Conservation (phyloP, 1,140 invertebrate species). For the Trichonephila clavipes region DNA sequence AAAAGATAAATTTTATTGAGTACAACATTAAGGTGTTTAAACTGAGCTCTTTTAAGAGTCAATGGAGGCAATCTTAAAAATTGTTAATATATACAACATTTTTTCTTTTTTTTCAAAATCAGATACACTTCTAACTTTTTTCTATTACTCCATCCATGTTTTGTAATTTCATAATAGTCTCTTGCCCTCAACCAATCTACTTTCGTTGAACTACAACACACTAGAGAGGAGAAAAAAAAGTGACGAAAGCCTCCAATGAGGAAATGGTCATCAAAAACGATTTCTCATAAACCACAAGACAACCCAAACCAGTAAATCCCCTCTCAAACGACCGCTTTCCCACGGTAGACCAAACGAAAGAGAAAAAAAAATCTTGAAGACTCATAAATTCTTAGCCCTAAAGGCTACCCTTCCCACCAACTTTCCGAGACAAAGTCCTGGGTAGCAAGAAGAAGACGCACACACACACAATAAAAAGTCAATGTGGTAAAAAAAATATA, state of each 20-base stretch:
- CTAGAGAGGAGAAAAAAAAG: not conserved
- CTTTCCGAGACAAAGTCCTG: not conserved
- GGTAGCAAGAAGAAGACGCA: not conserved
- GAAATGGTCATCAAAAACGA: constrained; percentile 35
- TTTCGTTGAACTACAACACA: too few relatives aligned
- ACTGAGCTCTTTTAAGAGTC: too few relatives aligned
- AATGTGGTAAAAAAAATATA: constrained; percentile 21
- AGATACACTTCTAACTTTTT: too few relatives aligned
- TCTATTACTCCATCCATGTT: not conserved
- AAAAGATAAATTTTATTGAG: too few relatives aligned
- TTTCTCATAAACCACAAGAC: constrained; percentile 70
- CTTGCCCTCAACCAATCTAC: not conserved
- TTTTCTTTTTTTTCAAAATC: too few relatives aligned
- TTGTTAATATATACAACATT: too few relatives aligned
- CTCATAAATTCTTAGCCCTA: constrained; percentile 55
- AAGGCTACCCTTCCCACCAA: constrained; percentile 3
- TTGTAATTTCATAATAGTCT: not conserved
- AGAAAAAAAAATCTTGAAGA: constrained; percentile 44
- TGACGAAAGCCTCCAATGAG: constrained; percentile 13
- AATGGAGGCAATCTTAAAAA: too few relatives aligned
- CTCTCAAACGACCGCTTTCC: constrained; percentile 55
- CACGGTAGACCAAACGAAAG: constrained; percentile 44
- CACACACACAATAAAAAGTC: constrained; percentile 45
- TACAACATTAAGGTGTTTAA: too few relatives aligned
- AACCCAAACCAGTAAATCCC: not conserved